Conservation (phyloP, 2,888 invertebrate species). For the Cynaeus angustus region DNA sequence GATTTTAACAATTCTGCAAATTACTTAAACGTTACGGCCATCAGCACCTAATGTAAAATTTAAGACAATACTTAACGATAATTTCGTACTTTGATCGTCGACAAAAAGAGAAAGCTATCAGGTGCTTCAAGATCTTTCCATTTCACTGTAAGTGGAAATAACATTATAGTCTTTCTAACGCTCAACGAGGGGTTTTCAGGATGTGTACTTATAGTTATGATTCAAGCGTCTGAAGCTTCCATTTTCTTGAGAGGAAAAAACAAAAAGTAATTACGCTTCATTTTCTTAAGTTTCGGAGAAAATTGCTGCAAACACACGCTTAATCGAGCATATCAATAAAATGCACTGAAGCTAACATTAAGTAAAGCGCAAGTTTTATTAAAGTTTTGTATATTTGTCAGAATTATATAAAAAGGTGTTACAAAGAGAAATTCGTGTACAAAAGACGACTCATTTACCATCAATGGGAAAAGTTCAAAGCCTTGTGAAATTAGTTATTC, state of each 20-base stretch:
- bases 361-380: not conserved
- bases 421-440: no score
- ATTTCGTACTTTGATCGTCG: no score
- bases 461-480: not conserved
- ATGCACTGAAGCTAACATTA: not conserved
- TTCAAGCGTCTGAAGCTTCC: not conserved
- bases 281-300: not conserved
- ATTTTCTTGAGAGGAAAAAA: not conserved
- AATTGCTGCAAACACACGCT: not conserved
- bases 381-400: not conserved
- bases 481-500: not conserved
- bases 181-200: not conserved
- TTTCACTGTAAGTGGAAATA: no score
- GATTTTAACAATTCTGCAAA: not conserved
- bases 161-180: no score
- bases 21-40: not conserved
- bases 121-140: no score
- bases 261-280: not conserved
- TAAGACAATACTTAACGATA: no score
- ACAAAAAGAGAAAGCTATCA: no score
- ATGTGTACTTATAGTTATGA: not conserved
- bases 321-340: conserved; percentile 14
- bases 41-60: no score
- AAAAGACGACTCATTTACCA: not conserved
- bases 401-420: no score